Evolutionary conservation across 2,113 vertebrate genomes (phyloP), one percentile per base, ranked within the genome.

Genomic region (Cryptotis parvus): DNA sequence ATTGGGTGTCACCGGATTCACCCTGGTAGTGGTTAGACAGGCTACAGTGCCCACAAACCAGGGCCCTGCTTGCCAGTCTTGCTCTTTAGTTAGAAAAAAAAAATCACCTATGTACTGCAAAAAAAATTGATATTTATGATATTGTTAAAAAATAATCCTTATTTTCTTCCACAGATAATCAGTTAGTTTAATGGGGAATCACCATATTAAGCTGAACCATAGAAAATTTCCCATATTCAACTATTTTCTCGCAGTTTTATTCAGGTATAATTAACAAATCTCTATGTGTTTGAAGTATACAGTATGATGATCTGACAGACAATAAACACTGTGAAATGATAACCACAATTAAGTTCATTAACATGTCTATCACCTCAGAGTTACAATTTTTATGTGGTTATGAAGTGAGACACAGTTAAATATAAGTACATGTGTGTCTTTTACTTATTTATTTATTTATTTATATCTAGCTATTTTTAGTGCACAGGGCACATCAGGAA

Each of bases 61-160:
- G 90, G 65, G 41, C 43, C 43, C 43, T 45, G 43, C 9, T 58
- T 84, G 33, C 33, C 33, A 70, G 33, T 37, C 16, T 66, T 81
- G 45, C 16, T 79, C 31, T 35, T 92, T 85, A 61, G 4, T 79
- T 90, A 55, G 89, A 87, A 94, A 74, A 87, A 94, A 74, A 14
- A 43, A n/a, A 49, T 45, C 41, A n/a, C 9, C 58, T 27, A 61
- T 55, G 39, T 33, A 63, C 20, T 72, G 45, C 26, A 76, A 68
- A 92, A 45, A 80, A 22, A 6, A 27, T 33, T 85, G 49, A 79
- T 78, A 45, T 45, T 45, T 45, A 45, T 45, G 43, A 11, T 45
- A 45, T 6, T n/a, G n/a, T n/a, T n/a, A n/a, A n/a, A 72, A 84
- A 93, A 93, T 72, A 65, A 78, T 22, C 9, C 18, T 11, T 70